These are phyloP conservation scores for Sebastes steindachneri DNA, from an alignment of 2,797 vertebrate genomes.

Conservation along the genomic window DNA sequence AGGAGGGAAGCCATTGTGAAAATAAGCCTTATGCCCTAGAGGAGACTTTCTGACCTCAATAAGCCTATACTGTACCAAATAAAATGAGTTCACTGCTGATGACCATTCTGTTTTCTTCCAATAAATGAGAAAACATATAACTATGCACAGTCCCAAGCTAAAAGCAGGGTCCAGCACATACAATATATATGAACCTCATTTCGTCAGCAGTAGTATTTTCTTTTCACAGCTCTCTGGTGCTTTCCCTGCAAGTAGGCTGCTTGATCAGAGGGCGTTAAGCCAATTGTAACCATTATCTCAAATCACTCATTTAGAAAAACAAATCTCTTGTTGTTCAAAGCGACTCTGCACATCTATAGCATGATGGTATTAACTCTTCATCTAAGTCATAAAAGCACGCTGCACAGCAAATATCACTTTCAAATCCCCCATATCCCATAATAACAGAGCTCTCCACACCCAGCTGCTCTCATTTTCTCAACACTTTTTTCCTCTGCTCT, in stretches of 20 bases:
- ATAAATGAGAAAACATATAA: not conserved
- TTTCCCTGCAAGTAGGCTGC: conserved; percentile 24
- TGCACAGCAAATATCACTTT: not conserved
- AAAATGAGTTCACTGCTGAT: not conserved
- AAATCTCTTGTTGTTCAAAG: not conserved
- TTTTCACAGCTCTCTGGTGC: conserved; percentile 2
- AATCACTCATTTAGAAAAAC: conserved; percentile 30
- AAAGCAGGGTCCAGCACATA: conserved; percentile 3
- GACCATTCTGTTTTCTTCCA: not conserved
- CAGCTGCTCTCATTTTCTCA: conserved; percentile 19
- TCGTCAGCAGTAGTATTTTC: not conserved
- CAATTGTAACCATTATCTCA: conserved; percentile 41
- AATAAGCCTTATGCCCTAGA: not conserved
- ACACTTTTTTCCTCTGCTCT: conserved; percentile 19
- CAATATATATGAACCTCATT: conserved; percentile 22
- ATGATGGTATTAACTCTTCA: conserved; percentile 13
- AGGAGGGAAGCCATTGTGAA: not conserved
- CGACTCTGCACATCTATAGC: not conserved
- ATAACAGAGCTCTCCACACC: not conserved
- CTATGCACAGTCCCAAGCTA: not conserved
- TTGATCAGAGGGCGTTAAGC: conserved; percentile 22
- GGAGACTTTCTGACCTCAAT: conserved; percentile 7
- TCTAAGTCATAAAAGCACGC: conserved; percentile 4
- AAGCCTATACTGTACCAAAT: not conserved
- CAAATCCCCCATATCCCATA: conserved; percentile 5